Base-by-base conservation (phyloP, 2,888 invertebrate genomes). In the Pseudeuparius sepicola region DNA sequence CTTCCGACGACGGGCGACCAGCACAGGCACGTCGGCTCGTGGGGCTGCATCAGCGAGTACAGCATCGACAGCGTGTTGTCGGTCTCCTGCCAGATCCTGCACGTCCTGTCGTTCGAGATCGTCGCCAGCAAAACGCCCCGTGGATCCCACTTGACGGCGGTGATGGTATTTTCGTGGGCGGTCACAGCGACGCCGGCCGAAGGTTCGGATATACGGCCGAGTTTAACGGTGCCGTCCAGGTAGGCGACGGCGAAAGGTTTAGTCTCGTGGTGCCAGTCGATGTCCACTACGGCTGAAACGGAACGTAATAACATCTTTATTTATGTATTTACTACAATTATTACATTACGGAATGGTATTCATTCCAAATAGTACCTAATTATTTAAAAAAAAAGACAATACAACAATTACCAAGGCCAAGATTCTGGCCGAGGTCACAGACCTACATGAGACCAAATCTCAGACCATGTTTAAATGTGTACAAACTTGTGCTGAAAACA, bases 211-310 rank as follows among this genome's bases (percentile, higher is more conserved):
- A 62, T 48, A 33, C 56, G 53, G 16, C 65, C 64, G 17, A 70
- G 46, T 46, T 64, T 64, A 2, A 70, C 51, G 9, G 61, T 59
- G 2, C 75, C 74, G 54, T 73, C 71, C 28, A 62, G 58, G 50
- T 66, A 74, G 6, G 65, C 71, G 9, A 73, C 62, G 10, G 69
- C 69, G 55, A 71, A 72, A 18, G 63, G 57, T 37, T 64, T 60
- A 30, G 70, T 67, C 50, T 71, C 70, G 43, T 67, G 62, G 45
- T 61, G 62, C 73, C 75, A 74, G 9, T 66, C 65, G 20, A 74
- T 60, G 34, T 65, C 59, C 16, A 65, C 63, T 12, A 73, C 70
- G 35, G 69, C 70, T 20, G n/a, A 20, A 20, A n/a, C n/a, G n/a
- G n/a, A n/a, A n/a, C n/a, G n/a, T n/a, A n/a, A n/a, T n/a, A n/a